phyloP scores from a whole-genome alignment of 2,888 invertebrate species.

The Drosophila borborema region DNA sequence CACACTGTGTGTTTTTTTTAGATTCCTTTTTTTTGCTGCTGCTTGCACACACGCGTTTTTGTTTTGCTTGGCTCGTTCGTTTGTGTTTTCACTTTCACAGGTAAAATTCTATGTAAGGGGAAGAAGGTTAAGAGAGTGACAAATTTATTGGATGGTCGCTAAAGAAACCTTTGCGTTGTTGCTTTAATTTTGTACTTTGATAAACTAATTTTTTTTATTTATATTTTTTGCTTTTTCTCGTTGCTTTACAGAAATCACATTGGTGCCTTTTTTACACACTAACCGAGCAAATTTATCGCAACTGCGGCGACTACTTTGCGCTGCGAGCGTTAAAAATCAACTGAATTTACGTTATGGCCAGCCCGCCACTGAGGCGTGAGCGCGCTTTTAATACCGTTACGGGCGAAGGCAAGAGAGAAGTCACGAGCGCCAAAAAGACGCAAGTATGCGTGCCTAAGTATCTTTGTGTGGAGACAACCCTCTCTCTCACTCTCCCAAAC shows the following conservation, averaged over 20 bases:
- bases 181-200: neutral
- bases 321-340: slow-evolving; percentile 65
- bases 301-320: slow-evolving; percentile 61
- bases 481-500: slow-evolving; percentile 11
- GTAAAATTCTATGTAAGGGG: slow-evolving; percentile 63
- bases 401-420: slow-evolving; percentile 24
- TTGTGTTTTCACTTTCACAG: slow-evolving; percentile 80
- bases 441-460: slow-evolving; percentile 29
- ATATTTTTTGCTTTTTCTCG: slow-evolving; percentile 11
- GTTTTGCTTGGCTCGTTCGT: slow-evolving; percentile 78
- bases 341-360: slow-evolving; percentile 53
- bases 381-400: slow-evolving; percentile 68
- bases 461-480: slow-evolving; percentile 15
- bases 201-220: neutral
- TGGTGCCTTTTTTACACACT: slow-evolving; percentile 27
- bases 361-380: slow-evolving; percentile 47
- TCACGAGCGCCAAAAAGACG: slow-evolving; percentile 48
- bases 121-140: slow-evolving; percentile 31
- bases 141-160: slow-evolving; percentile 30
- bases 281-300: slow-evolving; percentile 28
- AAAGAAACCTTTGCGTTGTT: slow-evolving; percentile 13
- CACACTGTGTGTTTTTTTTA: slow-evolving; percentile 25
- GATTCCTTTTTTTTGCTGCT: slow-evolving; percentile 32
- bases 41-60: slow-evolving; percentile 71
- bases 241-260: slow-evolving; percentile 31